Evolutionary conservation across 2,113 vertebrate species (phyloP).

Genomic region (Ameiurus melas): DNA sequence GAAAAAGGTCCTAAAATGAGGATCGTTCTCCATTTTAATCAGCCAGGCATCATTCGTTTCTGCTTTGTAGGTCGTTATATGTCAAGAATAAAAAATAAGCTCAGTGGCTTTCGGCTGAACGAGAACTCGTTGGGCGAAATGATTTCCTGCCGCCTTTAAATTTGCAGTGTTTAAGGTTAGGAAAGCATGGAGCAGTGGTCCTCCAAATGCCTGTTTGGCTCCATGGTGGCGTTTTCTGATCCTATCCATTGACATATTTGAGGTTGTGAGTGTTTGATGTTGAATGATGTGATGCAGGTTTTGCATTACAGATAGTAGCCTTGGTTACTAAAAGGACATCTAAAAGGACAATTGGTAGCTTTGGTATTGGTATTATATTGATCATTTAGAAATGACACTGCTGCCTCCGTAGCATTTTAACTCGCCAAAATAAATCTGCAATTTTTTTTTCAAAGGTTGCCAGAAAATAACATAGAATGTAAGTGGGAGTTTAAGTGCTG

Average conservation of each 20-base stretch:
- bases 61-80: background rate
- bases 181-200: background rate
- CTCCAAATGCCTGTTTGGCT: background rate
- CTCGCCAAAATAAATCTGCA: too few species aligned
- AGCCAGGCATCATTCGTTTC: conserved; percentile 8
- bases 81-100: background rate
- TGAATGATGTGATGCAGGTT: background rate
- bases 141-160: background rate
- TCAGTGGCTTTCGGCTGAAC: background rate
- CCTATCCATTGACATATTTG: background rate
- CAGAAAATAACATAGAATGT: background rate
- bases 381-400: background rate
- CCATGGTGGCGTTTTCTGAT: background rate
- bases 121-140: background rate
- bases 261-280: background rate
- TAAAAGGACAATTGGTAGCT: background rate
- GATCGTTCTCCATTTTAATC: conserved; percentile 53
- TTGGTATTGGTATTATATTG: background rate
- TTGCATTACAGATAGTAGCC: background rate
- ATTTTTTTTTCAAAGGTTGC: background rate
- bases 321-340: too few species aligned
- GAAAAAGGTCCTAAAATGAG: conserved; percentile 63
- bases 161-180: background rate
- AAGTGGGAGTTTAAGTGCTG: background rate
- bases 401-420: too few species aligned